These are phyloP conservation scores for Rhodophaea formosa DNA, from an alignment of 2,888 invertebrate species.

Conservation along the genomic window DNA sequence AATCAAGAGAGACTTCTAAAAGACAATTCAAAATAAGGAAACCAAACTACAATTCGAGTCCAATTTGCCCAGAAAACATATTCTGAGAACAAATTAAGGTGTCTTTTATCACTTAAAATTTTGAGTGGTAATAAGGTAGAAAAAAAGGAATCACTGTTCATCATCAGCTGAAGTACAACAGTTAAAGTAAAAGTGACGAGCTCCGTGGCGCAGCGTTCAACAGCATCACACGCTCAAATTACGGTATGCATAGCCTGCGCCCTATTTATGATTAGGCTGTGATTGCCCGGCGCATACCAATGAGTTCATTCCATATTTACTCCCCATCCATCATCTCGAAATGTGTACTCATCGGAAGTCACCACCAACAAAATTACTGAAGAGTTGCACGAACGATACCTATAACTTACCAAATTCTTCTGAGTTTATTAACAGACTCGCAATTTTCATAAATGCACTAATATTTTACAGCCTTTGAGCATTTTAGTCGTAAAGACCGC, in stretches of 20 bases:
- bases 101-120: too few relatives aligned
- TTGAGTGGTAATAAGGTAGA: too few relatives aligned
- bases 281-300: slow-evolving; percentile 51
- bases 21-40: too few relatives aligned
- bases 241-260: slow-evolving; percentile 32
- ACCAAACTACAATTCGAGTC: too few relatives aligned
- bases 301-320: slow-evolving; percentile 46
- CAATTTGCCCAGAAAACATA: too few relatives aligned
- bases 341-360: slow-evolving; percentile 35
- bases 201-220: too few relatives aligned
- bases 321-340: slow-evolving; percentile 47
- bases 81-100: too few relatives aligned
- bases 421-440: slow-evolving; percentile 41
- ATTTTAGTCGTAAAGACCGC: slow-evolving; percentile 61
- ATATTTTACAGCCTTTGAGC: slow-evolving; percentile 51
- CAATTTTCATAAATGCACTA: slow-evolving; percentile 59
- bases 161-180: too few relatives aligned
- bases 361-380: slow-evolving; percentile 22
- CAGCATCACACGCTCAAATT: slow-evolving; percentile 16
- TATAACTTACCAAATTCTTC: slow-evolving; percentile 29
- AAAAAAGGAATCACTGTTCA: too few relatives aligned
- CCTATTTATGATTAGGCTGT: slow-evolving; percentile 56
- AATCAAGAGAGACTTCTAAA: too few relatives aligned
- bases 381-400: slow-evolving; percentile 4
- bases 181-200: too few relatives aligned